Base-by-base conservation (phyloP, 2,797 vertebrate genomes). In the Periparus ater region DNA sequence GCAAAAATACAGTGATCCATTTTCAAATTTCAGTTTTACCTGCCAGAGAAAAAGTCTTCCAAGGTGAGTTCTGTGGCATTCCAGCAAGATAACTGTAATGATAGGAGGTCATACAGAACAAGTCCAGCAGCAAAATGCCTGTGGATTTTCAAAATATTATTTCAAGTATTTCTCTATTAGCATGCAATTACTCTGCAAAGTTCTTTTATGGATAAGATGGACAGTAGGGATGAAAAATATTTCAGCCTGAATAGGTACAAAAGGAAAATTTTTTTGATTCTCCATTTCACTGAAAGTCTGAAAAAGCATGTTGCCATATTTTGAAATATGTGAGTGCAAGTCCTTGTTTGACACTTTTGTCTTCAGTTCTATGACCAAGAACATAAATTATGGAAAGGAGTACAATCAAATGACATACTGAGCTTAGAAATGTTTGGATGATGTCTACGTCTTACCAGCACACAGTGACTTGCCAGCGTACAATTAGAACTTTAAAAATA, bases 401-500 rank as follows among this genome's bases (percentile, higher is more conserved):
- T 22, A 51, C 17, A 89, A 74, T 89, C 26, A 76, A 89, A 89
- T 62, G 34, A 78, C 84, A 86, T 74, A 73, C 26, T 92, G 66
- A 81, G 30, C 29, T 95, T 81, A 91, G 55, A 83, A 36, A 58
- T 60, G 45, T 73, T 93, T 65, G 81, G 63, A 94, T 78, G 68
- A 63, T 83, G 40, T 63, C 73, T 94, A 6, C 7, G 2, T 79
- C 70, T 91, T 89, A 75, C 42, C 61, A 70, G n/a, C 61, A 38
- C 76, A 77, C 42, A 89, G 91, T 95, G 62, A 62, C 62, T 92
- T 92, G 74, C 68, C 80, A 68, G 44, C 53, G 36, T 88, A 76
- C 53, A 93, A 96, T 95, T 95, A 96, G 27, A 91, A 74, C 34
- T 89, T 94, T 55, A 93, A 61, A 86, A 95, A 75, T 83, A 91